These are phyloP conservation scores for Triplophysa yarkandensis DNA, from an alignment of 2,797 vertebrate genomes.

Conservation along the genomic window DNA sequence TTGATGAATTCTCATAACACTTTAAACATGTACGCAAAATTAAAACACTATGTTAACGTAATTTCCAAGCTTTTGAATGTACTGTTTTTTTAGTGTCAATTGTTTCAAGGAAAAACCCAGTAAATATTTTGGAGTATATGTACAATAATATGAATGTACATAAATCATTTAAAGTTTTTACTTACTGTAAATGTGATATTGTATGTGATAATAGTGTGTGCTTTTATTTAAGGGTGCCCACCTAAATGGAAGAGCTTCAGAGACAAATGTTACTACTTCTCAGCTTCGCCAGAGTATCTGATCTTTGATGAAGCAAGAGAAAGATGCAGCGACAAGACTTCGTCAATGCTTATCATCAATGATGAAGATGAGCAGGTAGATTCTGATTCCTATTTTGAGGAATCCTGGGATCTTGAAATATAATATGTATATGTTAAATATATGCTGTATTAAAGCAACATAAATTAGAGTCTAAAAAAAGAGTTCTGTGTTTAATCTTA, in stretches of 20 bases:
- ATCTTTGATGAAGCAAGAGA: conserved; percentile 84
- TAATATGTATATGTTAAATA: background rate
- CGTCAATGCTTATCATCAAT: conserved; percentile 88
- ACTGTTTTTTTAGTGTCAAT: too few relatives aligned
- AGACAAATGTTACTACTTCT: conserved; percentile 93
- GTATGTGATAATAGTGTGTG: conserved; percentile 4
- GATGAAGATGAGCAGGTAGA: conserved; percentile 90
- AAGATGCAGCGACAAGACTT: conserved; percentile 82
- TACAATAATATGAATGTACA: background rate
- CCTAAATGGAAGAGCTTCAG: conserved; percentile 84
- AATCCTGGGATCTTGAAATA: background rate
- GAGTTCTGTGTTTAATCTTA: background rate
- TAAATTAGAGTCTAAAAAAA: too few relatives aligned
- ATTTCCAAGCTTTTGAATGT: too few relatives aligned
- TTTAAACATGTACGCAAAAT: too few relatives aligned
- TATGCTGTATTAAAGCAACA: background rate
- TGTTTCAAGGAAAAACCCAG: too few relatives aligned
- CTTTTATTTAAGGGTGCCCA: conserved; percentile 81
- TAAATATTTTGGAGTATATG: background rate
- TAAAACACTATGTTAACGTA: too few relatives aligned
- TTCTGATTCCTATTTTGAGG: background rate
- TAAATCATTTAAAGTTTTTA: too few relatives aligned
- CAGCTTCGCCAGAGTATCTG: conserved; percentile 76
- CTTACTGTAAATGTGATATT: background rate
- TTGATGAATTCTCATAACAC: too few relatives aligned